Base-by-base conservation (phyloP, 2,888 invertebrate species). In the Deilephila porcellus region DNA sequence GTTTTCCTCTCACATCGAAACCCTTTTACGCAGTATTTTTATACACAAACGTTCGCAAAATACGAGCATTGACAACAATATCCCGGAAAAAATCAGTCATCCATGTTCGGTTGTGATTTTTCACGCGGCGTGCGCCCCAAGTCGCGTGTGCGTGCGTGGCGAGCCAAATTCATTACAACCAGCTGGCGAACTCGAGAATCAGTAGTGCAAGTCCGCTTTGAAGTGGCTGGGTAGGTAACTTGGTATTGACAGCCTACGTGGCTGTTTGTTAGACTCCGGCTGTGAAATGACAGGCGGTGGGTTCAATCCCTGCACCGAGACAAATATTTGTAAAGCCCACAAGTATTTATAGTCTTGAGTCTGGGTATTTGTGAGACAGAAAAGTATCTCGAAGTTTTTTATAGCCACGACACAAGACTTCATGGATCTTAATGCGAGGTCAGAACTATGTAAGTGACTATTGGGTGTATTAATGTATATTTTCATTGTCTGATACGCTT, bases 31-130 rank as follows among this genome's bases (percentile, higher is more conserved):
- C 19, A 60, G 37, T 60, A 71, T 59, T 71, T 71, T 60, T 64
- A 64, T 37, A 71, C 34, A 60, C 60, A 71, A 60, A 71, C 60
- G 37, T 56, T 70, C 70, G n/a, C 71, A 59, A 60, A 71, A 71
- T 71, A 45, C 71, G 71, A 71, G 60, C 60, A 71, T 60, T 71
- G 59, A 60, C 71, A 71, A 71, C 71, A 71, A 71, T 71, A 71
- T 60, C 19, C 71, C 71, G 60, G 71, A 71, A 71, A 71, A 71
- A 78, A 74, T 32, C 80, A 79, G 71, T 63, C 75, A 77, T 75
- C 75, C 76, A 74, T 79, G 74, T 45, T 63, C 76, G 73, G 76
- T 79, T 79, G 76, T 80, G 75, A 76, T 78, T 77, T 80, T 76
- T 76, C 78, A 73, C 75, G 73, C 76, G 71, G 71, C 67, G 37